These are phyloP conservation scores for Atherix ibis DNA, from an alignment of 2,888 invertebrate genomes.

Conservation along the genomic window DNA sequence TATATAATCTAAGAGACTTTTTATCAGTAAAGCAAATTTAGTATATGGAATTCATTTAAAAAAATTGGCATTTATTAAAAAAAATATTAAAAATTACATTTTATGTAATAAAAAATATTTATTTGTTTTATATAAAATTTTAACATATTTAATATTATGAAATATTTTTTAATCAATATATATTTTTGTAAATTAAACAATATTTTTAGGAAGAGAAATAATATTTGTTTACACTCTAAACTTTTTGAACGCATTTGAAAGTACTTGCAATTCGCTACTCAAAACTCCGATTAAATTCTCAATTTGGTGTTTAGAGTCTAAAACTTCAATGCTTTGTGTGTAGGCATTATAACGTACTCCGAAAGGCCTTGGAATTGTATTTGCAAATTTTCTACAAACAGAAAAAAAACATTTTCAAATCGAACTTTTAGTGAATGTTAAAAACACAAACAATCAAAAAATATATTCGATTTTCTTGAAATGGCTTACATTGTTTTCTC, in stretches of 20 bases:
- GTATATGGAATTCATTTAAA: no score
- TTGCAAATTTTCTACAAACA: slow-evolving; percentile 68
- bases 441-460: slow-evolving; percentile 1
- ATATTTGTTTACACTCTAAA: slow-evolving; percentile 34
- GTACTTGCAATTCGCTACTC: slow-evolving; percentile 60
- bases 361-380: slow-evolving; percentile 82
- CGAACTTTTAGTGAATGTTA: background rate
- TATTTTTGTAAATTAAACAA: no score
- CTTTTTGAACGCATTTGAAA: slow-evolving; percentile 50
- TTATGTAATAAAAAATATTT: background rate
- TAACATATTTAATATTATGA: no score
- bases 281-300: slow-evolving; percentile 66
- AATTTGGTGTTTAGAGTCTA: slow-evolving; percentile 84
- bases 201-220: no score
- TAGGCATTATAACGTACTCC: slow-evolving; percentile 92
- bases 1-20: no score
- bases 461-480: slow-evolving; percentile 12
- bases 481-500: slow-evolving; percentile 84
- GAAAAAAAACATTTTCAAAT: slow-evolving; percentile 4
- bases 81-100: no score
- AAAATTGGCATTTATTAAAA: no score
- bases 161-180: no score
- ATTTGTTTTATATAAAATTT: background rate
- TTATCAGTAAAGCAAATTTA: no score
- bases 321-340: slow-evolving; percentile 83